phyloP scores from a whole-genome alignment of 1,140 invertebrate species.

The Whitmania pigra region DNA sequence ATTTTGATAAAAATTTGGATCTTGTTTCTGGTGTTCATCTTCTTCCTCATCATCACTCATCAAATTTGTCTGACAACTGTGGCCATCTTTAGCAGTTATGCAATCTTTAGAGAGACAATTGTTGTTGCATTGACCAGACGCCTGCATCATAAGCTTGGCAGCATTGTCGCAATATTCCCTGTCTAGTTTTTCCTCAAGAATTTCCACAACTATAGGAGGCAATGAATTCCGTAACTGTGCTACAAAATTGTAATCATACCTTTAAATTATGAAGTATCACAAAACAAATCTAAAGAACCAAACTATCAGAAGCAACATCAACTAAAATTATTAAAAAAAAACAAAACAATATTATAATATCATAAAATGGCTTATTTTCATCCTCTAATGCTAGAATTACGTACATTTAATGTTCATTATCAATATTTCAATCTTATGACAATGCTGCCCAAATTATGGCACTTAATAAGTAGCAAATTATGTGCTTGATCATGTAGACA shows the following conservation, averaged over 20 bases:
- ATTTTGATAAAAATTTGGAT: conserved; percentile 10
- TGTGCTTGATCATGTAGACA: not conserved
- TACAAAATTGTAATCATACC: conserved; percentile 15
- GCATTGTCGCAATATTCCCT: conserved; percentile 33
- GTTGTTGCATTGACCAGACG: too few species aligned
- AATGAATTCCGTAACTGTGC: conserved; percentile 33
- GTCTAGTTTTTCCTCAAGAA: conserved; percentile 34
- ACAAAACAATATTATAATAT: too few species aligned
- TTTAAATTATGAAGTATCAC: too few species aligned
- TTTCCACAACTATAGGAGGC: conserved; percentile 34
- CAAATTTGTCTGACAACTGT: not conserved
- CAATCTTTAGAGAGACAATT: too few species aligned
- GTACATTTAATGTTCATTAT: too few species aligned
- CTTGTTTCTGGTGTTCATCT: not conserved
- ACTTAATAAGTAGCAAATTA: too few species aligned
- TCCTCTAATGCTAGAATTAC: too few species aligned
- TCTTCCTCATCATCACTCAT: not conserved
- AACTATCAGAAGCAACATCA: too few species aligned
- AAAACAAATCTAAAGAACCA: not conserved
- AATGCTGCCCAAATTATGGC: too few species aligned
- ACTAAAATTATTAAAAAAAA: too few species aligned
- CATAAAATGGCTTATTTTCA: too few species aligned
- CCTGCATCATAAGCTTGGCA: conserved; percentile 30
- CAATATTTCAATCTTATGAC: too few species aligned
- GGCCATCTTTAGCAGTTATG: not conserved